A percentile compares a stretch with the other conserved stretches of the same genome.
Evolutionary conservation across 1,140 invertebrate genomes (phyloP).

Genomic region (Nymphalis io): DNA sequence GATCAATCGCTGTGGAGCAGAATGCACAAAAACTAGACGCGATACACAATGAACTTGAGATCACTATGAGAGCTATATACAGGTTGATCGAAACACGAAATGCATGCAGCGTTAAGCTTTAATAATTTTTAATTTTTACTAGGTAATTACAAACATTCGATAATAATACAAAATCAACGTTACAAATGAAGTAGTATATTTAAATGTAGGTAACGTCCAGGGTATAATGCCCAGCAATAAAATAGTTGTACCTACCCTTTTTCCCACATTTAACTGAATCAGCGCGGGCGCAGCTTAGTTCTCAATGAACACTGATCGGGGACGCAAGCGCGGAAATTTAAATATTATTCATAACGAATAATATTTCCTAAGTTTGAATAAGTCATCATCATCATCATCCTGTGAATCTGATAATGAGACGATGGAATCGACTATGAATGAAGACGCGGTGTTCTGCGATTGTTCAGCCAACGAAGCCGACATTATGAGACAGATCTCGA

Average conservation of each 20-base stretch:
- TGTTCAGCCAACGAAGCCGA: conserved; percentile 15
- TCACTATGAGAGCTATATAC: conserved; percentile 43
- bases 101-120: neutral
- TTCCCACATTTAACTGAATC: neutral
- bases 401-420: neutral
- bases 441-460: conserved; percentile 9
- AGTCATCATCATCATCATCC: neutral
- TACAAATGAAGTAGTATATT: too few relatives aligned
- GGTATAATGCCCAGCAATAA: neutral
- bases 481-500: conserved; percentile 40
- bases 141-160: neutral
- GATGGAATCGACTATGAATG: conserved; percentile 16
- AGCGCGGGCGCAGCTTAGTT: conserved; percentile 31
- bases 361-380: neutral
- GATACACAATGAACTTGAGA: conserved; percentile 68
- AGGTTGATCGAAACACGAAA: conserved; percentile 26
- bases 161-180: too few relatives aligned
- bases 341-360: neutral
- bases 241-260: conserved; percentile 9
- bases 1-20: conserved; percentile 46
- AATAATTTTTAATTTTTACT: too few relatives aligned
- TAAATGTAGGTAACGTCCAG: too few relatives aligned
- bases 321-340: conserved; percentile 19
- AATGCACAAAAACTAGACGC: conserved; percentile 51
- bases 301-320: conserved; percentile 27